Evolutionary conservation across 1,140 invertebrate species (phyloP).

Genomic region (Cotesia typhae): DNA sequence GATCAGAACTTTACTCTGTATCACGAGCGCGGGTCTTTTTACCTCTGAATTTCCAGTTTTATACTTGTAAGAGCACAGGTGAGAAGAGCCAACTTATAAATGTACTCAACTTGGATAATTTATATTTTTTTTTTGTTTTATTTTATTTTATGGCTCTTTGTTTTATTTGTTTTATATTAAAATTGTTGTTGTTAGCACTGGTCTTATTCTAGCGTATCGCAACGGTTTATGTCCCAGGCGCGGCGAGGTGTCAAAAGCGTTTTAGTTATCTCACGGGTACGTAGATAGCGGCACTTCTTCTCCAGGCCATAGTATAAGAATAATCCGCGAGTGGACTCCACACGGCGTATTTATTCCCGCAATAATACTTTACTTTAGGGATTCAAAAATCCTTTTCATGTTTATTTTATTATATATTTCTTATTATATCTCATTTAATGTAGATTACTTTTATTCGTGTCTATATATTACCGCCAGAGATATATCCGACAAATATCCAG

Average conservation of each 20-base stretch:
- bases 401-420: neutral
- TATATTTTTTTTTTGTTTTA: no score
- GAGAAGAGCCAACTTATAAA: no score
- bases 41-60: no score
- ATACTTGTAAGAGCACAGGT: no score
- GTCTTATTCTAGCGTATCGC: slow-evolving; percentile 42
- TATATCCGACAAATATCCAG: neutral
- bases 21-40: no score
- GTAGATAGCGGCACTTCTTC: slow-evolving; percentile 42
- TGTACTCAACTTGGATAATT: no score
- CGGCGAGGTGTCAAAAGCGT: slow-evolving; percentile 53
- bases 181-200: neutral
- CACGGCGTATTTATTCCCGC: neutral
- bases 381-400: slow-evolving; percentile 3
- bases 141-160: no score
- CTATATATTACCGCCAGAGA: neutral
- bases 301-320: slow-evolving; percentile 19
- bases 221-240: slow-evolving; percentile 48
- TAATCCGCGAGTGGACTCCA: neutral
- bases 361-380: slow-evolving; percentile 6
- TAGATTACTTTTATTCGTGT: neutral
- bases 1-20: no score
- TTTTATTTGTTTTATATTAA: neutral
- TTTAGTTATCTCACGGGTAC: slow-evolving; percentile 51
- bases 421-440: neutral